phyloP scores from a whole-genome alignment of 1,140 invertebrate species.

The Eulimnadia texana region DNA sequence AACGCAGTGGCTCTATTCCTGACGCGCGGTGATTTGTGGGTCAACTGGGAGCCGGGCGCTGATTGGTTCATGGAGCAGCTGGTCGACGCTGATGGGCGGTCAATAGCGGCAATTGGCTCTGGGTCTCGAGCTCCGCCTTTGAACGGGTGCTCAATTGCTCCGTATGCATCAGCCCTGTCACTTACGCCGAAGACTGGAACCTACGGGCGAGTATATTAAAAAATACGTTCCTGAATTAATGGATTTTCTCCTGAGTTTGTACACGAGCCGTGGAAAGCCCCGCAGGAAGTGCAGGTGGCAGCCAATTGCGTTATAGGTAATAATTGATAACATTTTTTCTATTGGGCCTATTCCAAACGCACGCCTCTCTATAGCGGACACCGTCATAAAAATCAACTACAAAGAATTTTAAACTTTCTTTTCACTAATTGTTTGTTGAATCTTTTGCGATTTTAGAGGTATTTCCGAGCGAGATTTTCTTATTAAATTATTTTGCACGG shows the following conservation, averaged over 20 bases:
- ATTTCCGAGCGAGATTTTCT: neutral
- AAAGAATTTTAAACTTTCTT: too few species aligned
- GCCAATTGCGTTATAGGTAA: constrained; percentile 52
- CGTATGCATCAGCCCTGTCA: constrained; percentile 49
- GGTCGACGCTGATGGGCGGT: constrained; percentile 57
- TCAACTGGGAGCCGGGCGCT: constrained; percentile 42
- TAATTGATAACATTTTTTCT: neutral
- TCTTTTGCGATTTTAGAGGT: too few species aligned
- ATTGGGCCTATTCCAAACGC: too few species aligned
- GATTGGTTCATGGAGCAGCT: constrained; percentile 47
- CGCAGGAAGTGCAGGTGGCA: constrained; percentile 44
- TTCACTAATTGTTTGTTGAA: too few species aligned
- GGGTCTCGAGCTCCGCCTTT: constrained; percentile 59
- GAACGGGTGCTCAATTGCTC: constrained; percentile 16
- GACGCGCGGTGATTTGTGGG: constrained; percentile 45
- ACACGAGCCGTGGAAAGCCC: constrained; percentile 63
- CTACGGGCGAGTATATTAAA: constrained; percentile 50
- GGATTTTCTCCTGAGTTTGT: constrained; percentile 51
- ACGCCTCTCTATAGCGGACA: too few species aligned
- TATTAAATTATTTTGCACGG: neutral
- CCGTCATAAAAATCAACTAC: too few species aligned
- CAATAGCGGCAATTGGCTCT: constrained; percentile 68
- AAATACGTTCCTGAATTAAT: constrained; percentile 52
- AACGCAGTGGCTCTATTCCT: constrained; percentile 59
- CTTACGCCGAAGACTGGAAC: constrained; percentile 58